Conservation (phyloP, 1,140 invertebrate genomes). For the Drosophila suzukii region DNA sequence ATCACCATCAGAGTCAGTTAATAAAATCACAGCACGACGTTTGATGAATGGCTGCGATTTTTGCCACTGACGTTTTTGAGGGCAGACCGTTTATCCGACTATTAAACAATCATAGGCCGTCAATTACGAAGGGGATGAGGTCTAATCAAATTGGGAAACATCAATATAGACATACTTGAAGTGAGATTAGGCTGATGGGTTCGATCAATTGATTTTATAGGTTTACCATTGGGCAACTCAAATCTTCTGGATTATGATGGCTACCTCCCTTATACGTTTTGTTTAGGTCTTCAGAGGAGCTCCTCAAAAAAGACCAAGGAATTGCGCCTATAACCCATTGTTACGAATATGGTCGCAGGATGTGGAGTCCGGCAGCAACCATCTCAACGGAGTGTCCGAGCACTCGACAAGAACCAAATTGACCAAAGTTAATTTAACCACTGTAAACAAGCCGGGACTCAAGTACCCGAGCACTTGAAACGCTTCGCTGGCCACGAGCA, state of each 20-base stretch:
- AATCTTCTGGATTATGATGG: not conserved
- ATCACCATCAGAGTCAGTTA: slow-evolving; percentile 80
- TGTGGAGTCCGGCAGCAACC: slow-evolving; percentile 4
- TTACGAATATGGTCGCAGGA: not conserved
- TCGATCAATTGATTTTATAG: no score
- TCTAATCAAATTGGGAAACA: not conserved
- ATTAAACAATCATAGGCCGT: slow-evolving; percentile 47
- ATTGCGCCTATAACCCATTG: slow-evolving; percentile 20
- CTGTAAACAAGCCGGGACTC: slow-evolving; percentile 63
- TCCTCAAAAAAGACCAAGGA: not conserved
- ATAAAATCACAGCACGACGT: slow-evolving; percentile 74
- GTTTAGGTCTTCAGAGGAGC: not conserved
- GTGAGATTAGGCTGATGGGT: no score
- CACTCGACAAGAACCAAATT: slow-evolving; percentile 73
- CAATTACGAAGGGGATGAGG: slow-evolving; percentile 7
- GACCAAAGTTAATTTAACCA: slow-evolving; percentile 83
- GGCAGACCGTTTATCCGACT: slow-evolving; percentile 62
- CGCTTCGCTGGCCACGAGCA: slow-evolving; percentile 30
- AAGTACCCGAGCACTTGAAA: slow-evolving; percentile 40
- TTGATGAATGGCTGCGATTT: slow-evolving; percentile 74
- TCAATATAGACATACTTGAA: not conserved
- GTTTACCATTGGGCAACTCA: no score
- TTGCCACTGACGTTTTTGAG: slow-evolving; percentile 58
- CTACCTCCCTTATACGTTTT: not conserved
- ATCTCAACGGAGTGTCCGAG: slow-evolving; percentile 43